Conservation (phyloP, 2,888 invertebrate species). For the Parelbella ahira region DNA sequence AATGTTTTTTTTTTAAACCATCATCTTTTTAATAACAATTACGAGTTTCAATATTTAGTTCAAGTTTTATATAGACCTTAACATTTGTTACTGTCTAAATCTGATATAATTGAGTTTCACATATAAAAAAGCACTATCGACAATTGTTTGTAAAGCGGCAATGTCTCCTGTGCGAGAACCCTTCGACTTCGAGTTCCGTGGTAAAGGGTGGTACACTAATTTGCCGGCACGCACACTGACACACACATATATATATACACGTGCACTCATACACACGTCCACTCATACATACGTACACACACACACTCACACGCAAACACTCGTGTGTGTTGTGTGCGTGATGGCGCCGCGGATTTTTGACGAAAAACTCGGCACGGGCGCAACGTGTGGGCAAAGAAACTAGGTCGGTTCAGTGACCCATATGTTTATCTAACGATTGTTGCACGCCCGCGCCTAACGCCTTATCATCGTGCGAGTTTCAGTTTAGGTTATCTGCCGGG, state of each 20-base stretch:
- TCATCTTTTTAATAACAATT: too few species aligned
- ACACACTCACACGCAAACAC: constrained; percentile 20
- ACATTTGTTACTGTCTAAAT: too few species aligned
- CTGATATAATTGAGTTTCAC: too few species aligned
- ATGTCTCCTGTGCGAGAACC: constrained; percentile 10
- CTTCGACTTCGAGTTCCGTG: constrained; percentile 22
- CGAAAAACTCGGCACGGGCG: constrained; percentile 56
- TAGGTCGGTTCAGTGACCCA: constrained; percentile 80
- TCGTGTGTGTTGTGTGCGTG: constrained; percentile 34
- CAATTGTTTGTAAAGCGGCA: too few species aligned
- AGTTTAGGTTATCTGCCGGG: constrained; percentile 67
- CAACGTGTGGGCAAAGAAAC: constrained; percentile 54
- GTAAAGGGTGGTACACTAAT: constrained; percentile 17
- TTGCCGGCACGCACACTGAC: constrained; percentile 17
- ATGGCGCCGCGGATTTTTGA: constrained; percentile 53
- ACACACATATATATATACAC: too few species aligned
- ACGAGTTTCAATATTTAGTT: too few species aligned
- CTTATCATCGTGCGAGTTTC: constrained; percentile 68
- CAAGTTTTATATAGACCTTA: too few species aligned
- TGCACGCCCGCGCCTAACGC: constrained; percentile 49
- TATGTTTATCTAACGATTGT: constrained; percentile 79
- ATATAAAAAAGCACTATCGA: too few species aligned
- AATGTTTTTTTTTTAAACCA: too few species aligned
- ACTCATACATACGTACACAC: constrained; percentile 2
- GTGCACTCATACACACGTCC: too few species aligned